Conservation (phyloP, 2,888 invertebrate species). For the Melinopterus prodromus region DNA sequence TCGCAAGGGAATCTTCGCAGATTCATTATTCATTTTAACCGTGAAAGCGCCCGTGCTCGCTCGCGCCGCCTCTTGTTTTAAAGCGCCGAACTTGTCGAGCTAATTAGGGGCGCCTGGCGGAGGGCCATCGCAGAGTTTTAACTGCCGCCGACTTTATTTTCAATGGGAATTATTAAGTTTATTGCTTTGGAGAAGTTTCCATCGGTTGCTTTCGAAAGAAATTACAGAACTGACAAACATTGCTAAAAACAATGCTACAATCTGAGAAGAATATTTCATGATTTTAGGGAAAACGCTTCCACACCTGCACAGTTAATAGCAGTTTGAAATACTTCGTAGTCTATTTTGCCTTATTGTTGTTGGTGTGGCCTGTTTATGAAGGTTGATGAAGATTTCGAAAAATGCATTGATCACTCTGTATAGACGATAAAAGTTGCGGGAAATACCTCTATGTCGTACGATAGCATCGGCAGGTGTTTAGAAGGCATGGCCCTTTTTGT, state of each 20-base stretch:
- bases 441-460: no score
- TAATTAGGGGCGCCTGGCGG: constrained; percentile 11
- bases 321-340: no score
- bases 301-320: no score
- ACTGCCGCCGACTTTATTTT: constrained; percentile 16
- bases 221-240: background rate
- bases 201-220: constrained; percentile 14
- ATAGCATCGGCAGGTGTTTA: no score
- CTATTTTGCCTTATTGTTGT: no score
- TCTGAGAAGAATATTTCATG: no score
- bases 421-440: no score
- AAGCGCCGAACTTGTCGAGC: constrained; percentile 24
- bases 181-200: constrained; percentile 12
- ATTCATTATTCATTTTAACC: constrained; percentile 38
- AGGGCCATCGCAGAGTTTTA: background rate
- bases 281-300: no score
- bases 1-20: constrained; percentile 21
- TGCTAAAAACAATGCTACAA: background rate
- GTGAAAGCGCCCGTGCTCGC: constrained; percentile 9
- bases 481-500: no score
- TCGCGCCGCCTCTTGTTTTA: constrained; percentile 15
- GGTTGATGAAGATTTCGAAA: no score
- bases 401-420: no score
- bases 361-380: no score
- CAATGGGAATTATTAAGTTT: constrained; percentile 28